Evolutionary conservation across 1,140 invertebrate species (phyloP).

Genomic region (Eubasilissa regina): DNA sequence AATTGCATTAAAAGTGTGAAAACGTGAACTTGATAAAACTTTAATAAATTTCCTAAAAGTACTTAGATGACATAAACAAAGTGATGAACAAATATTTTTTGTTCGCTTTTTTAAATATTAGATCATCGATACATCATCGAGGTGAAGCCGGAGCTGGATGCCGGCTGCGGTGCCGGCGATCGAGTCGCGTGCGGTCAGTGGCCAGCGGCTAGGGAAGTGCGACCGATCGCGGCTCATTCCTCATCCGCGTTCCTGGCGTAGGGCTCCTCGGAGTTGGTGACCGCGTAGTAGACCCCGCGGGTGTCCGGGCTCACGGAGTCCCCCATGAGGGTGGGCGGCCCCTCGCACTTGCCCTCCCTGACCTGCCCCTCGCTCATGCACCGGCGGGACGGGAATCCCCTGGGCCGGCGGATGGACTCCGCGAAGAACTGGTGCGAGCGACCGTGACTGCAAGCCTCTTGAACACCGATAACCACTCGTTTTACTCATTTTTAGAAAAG

Average conservation of each 20-base stretch:
- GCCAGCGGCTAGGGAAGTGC: not conserved
- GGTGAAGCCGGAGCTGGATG: too few species aligned
- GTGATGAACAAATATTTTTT: too few species aligned
- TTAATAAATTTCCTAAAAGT: too few species aligned
- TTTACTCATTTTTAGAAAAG: too few species aligned
- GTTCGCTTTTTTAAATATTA: too few species aligned
- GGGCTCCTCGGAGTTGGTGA: slow-evolving; percentile 73
- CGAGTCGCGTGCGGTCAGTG: too few species aligned
- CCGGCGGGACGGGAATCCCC: not conserved
- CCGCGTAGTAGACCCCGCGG: slow-evolving; percentile 77
- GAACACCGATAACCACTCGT: too few species aligned
- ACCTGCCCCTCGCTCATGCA: not conserved
- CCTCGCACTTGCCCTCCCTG: slow-evolving; percentile 58
- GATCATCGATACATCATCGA: too few species aligned
- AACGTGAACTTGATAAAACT: too few species aligned
- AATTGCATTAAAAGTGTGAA: too few species aligned
- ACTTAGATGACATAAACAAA: too few species aligned
- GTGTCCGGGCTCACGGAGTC: slow-evolving; percentile 69
- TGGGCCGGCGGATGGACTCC: slow-evolving; percentile 74
- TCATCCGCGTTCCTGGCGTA: slow-evolving; percentile 66
- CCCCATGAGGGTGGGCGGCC: slow-evolving; percentile 72
- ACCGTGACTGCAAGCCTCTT: slow-evolving; percentile 85
- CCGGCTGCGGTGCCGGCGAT: too few species aligned
- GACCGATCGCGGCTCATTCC: not conserved
- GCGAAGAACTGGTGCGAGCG: slow-evolving; percentile 79